phyloP scores from a whole-genome alignment of 2,113 vertebrate species.

The Scytalopus superciliaris region DNA sequence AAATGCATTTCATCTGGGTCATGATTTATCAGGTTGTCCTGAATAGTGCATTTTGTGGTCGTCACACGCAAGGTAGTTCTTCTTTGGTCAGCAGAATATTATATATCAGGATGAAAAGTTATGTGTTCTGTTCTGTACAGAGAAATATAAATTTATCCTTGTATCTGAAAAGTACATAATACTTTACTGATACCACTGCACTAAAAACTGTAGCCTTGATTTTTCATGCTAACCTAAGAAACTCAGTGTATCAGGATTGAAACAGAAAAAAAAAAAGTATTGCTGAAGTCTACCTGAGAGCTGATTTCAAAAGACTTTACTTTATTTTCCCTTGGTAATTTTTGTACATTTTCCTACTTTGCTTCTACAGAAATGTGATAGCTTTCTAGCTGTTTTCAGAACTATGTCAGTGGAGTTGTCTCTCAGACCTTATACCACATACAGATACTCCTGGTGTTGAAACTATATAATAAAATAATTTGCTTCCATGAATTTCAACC shows the following conservation, averaged over 20 bases:
- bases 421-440: neutral
- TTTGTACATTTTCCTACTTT: neutral
- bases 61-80: neutral
- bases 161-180: neutral
- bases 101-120: neutral
- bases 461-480: neutral
- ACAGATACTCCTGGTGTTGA: neutral
- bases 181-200: neutral
- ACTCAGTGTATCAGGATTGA: neutral
- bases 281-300: neutral
- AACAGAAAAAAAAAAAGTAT: neutral
- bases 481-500: neutral
- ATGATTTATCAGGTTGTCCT: neutral
- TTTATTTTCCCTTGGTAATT: neutral
- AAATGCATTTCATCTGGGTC: neutral
- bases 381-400: neutral
- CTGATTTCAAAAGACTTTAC: neutral
- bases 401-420: neutral
- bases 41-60: neutral
- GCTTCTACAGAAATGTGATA: neutral
- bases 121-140: neutral
- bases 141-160: neutral
- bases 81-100: neutral
- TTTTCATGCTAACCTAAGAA: neutral
- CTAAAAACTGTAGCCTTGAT: neutral